These are phyloP conservation scores for Ascaphus truei DNA, from an alignment of 2,113 vertebrate genomes.

Conservation along the genomic window DNA sequence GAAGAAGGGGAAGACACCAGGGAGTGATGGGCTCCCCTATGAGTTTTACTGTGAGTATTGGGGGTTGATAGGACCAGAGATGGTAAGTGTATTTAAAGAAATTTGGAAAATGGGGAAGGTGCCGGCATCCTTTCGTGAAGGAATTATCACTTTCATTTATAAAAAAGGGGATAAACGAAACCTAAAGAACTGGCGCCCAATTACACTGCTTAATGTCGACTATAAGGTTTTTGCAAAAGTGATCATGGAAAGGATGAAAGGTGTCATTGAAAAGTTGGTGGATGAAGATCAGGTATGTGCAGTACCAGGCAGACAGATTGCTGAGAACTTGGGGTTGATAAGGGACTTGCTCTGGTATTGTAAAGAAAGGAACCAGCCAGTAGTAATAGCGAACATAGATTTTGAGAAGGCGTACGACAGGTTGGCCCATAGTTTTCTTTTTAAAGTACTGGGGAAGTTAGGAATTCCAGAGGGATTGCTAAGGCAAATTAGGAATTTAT, in stretches of 20 bases:
- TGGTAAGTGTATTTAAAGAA: not conserved
- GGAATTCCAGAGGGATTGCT: not conserved
- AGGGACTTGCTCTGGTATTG: not conserved
- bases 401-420: conserved; percentile 2
- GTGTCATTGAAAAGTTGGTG: not conserved
- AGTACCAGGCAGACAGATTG: not conserved
- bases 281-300: not conserved
- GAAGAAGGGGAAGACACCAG: too few species aligned
- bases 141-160: not conserved
- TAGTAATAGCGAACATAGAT: not conserved
- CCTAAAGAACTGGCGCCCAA: not conserved
- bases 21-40: too few species aligned
- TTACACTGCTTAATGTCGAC: not conserved
- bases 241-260: not conserved
- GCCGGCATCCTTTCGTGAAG: not conserved
- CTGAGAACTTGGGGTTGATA: not conserved
- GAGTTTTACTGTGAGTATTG: too few species aligned
- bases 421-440: not conserved
- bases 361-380: not conserved
- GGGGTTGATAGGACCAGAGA: not conserved
- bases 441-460: not conserved
- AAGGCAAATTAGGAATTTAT: not conserved
- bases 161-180: not conserved
- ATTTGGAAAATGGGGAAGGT: not conserved
- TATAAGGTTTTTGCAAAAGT: not conserved